Percentiles rank a stretch among this genome's conserved stretches.
Conservation (phyloP, 2,113 vertebrate genomes). For the Rhagologus leucostigma region DNA sequence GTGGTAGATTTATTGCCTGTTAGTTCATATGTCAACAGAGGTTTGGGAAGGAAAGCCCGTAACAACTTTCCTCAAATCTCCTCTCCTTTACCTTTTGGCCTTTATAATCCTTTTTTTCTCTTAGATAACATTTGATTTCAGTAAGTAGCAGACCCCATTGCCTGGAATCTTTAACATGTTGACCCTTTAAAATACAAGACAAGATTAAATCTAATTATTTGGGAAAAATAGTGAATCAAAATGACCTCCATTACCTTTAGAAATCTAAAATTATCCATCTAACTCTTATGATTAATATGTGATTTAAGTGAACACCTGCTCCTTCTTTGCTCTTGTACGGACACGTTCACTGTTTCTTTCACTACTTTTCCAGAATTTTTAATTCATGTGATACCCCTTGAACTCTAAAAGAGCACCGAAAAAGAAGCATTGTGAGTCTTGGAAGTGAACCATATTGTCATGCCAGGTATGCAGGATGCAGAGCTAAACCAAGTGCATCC, state of each 20-base stretch:
- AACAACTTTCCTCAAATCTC: neutral
- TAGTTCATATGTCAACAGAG: neutral
- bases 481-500: neutral
- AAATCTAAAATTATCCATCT: neutral
- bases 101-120: neutral
- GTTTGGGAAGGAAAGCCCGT: neutral
- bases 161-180: neutral
- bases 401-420: neutral
- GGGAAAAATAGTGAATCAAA: neutral
- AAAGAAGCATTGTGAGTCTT: neutral
- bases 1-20: neutral
- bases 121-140: neutral
- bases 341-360: neutral
- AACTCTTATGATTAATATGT: neutral
- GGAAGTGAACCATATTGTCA: neutral
- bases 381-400: neutral
- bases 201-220: neutral
- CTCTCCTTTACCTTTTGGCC: neutral
- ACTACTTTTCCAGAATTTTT: neutral
- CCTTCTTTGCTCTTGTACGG: neutral
- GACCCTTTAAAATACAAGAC: neutral
- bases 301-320: neutral
- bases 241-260: neutral
- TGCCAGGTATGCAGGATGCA: neutral
- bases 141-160: neutral